Percentiles rank a stretch among this genome's conserved stretches.
These are phyloP conservation scores for Caenorhabditis tropicalis DNA, from an alignment of 1,140 invertebrate genomes.

Conservation along the genomic window DNA sequence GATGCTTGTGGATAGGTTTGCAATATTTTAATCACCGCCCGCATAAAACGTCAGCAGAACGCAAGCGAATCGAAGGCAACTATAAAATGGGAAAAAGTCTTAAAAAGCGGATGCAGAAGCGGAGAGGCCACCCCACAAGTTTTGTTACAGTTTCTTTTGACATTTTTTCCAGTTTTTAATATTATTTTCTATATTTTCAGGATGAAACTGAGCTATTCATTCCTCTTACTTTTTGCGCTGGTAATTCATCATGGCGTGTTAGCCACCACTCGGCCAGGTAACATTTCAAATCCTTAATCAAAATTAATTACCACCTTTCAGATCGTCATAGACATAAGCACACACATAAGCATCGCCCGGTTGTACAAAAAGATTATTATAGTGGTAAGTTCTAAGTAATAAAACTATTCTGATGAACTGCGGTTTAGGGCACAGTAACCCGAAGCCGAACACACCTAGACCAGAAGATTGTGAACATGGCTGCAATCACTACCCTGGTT, in stretches of 20 bases:
- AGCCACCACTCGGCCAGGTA: not conserved
- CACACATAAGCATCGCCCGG: not conserved
- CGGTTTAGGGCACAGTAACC: not conserved
- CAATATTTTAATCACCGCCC: slow-evolving; percentile 11
- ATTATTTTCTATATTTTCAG: not conserved
- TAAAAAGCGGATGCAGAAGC: not conserved
- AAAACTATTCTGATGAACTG: not conserved
- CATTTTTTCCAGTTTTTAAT: not conserved
- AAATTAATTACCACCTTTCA: too few species aligned
- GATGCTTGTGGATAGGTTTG: slow-evolving; percentile 8
- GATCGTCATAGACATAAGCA: not conserved
- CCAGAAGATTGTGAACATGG: not conserved
- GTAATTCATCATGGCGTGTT: slow-evolving; percentile 14
- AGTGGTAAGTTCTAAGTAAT: not conserved
- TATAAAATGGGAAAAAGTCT: slow-evolving; percentile 14
- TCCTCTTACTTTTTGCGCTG: slow-evolving; percentile 32
- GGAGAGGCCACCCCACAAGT: too few species aligned
- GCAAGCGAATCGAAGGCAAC: not conserved
- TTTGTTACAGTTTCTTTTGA: not conserved
- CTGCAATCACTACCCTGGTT: slow-evolving; percentile 5
- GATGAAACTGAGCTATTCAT: not conserved
- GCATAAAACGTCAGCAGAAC: slow-evolving; percentile 31
- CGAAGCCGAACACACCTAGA: not conserved
- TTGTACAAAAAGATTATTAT: not conserved
- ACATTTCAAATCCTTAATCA: too few species aligned